These are phyloP conservation scores for Synanthedon vespiformis DNA, from an alignment of 2,888 invertebrate genomes.

Conservation along the genomic window DNA sequence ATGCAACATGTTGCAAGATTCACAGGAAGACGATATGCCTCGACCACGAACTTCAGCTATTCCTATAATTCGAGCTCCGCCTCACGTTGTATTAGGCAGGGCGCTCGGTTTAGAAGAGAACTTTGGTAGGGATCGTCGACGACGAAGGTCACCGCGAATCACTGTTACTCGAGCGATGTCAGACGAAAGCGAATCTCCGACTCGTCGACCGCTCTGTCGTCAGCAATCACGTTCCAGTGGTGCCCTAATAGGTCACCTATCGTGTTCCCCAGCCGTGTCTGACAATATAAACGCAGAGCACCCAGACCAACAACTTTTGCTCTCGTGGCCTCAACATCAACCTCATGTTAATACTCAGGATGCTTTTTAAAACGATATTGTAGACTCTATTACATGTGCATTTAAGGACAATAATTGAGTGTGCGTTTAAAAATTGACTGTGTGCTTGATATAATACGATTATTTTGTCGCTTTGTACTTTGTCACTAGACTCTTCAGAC, in stretches of 20 bases:
- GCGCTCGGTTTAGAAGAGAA: constrained; percentile 68
- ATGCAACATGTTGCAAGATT: constrained; percentile 77
- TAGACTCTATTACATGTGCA: constrained; percentile 24
- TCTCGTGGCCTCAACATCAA: constrained; percentile 66
- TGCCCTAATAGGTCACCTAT: constrained; percentile 55
- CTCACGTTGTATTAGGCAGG: constrained; percentile 72
- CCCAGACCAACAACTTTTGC: constrained; percentile 60
- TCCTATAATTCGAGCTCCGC: constrained; percentile 63
- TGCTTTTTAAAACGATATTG: constrained; percentile 48
- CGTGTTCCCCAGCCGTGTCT: constrained; percentile 57
- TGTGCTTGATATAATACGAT: constrained; percentile 28
- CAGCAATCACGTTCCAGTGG: constrained; percentile 63
- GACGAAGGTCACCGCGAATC: constrained; percentile 75
- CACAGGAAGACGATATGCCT: constrained; percentile 54
- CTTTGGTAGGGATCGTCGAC: constrained; percentile 38
- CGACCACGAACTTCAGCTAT: constrained; percentile 51
- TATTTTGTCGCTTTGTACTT: constrained; percentile 48
- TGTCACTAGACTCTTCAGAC: constrained; percentile 41
- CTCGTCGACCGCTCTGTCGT: constrained; percentile 56
- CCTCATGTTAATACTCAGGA: constrained; percentile 33
- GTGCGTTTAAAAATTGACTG: constrained; percentile 43
- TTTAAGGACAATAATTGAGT: constrained; percentile 51
- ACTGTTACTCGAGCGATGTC: constrained; percentile 80
- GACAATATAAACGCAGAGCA: constrained; percentile 35
- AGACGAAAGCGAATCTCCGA: constrained; percentile 75